phyloP scores from a whole-genome alignment of 2,797 vertebrate genomes.

The Galagoides demidoff region DNA sequence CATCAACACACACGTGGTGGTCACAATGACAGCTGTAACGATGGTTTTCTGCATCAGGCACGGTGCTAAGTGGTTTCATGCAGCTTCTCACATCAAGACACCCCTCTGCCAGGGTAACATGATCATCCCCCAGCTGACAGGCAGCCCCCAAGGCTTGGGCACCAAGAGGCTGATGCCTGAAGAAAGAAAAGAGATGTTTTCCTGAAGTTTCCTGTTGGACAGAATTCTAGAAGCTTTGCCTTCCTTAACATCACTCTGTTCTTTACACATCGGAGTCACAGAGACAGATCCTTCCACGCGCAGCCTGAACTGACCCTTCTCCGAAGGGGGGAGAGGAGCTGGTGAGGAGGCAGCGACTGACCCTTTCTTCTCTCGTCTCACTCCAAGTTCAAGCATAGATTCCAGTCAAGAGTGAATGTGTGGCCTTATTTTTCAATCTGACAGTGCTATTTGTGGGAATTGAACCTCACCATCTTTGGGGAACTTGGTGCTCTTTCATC shows the following conservation, averaged over 20 bases:
- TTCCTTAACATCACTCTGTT: background rate
- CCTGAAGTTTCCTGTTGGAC: background rate
- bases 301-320: background rate
- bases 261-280: background rate
- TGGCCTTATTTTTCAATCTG: conserved; percentile 75
- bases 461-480: conserved; percentile 59
- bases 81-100: background rate
- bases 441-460: conserved; percentile 66
- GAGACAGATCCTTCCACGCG: background rate
- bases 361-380: background rate
- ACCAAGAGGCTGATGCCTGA: background rate
- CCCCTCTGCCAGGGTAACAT: background rate
- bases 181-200: background rate
- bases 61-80: no score
- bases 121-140: background rate
- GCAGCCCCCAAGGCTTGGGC: background rate
- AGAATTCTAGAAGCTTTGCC: background rate
- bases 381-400: background rate
- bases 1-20: fast-evolving
- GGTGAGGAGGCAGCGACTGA: fast-evolving
- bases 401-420: conserved; percentile 50
- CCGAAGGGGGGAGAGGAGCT: background rate
- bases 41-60: background rate
- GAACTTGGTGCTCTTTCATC: background rate
- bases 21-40: background rate